Evolutionary conservation across 2,888 invertebrate species (phyloP), one percentile per base, ranked within the genome.

Genomic region (Craniophora ligustri): DNA sequence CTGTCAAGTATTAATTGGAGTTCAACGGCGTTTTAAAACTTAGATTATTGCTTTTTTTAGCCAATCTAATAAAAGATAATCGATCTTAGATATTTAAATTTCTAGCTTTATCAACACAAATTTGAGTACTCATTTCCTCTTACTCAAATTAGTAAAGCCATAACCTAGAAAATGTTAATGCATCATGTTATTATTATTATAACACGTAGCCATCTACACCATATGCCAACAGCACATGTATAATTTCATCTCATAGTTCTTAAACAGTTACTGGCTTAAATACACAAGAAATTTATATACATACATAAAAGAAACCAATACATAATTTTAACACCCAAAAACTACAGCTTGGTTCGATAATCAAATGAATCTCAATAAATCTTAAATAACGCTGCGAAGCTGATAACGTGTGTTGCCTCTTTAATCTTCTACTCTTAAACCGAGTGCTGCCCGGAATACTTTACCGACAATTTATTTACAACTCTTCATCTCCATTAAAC

Each of bases 401-500:
- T 62, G 62, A 66, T 61, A 66, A 69, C 64, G 67, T 60, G 53
- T 41, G 46, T 56, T 50, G 51, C 63, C 53, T 62, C 54, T 70
- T 70, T 70, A 70, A 73, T 73, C 70, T 72, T 63, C 36, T 49
- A 55, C 50, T 60, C 59, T 60, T 62, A 56, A 55, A 58, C 41
- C 57, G 38, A 67, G 66, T 73, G 53, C 59, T 67, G 62, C 55
- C 38, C 45, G 36, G 59, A 69, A 64, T 64, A 72, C 59, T 64
- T 58, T 67, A 60, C 62, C 57, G 58, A 57, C 68, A 75, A 76
- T 79, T 77, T 81, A 81, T 78, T 80, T 78, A 67, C 76, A 76
- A 71, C 79, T 76, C 76, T 81, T 81, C 73, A 76, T 83, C 81
- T 81, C 82, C 82, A 82, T 81, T 83, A 78, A 82, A 80, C 73